These are phyloP conservation scores for Mactra quadrangularis DNA, from an alignment of 1,140 invertebrate species.

Conservation along the genomic window DNA sequence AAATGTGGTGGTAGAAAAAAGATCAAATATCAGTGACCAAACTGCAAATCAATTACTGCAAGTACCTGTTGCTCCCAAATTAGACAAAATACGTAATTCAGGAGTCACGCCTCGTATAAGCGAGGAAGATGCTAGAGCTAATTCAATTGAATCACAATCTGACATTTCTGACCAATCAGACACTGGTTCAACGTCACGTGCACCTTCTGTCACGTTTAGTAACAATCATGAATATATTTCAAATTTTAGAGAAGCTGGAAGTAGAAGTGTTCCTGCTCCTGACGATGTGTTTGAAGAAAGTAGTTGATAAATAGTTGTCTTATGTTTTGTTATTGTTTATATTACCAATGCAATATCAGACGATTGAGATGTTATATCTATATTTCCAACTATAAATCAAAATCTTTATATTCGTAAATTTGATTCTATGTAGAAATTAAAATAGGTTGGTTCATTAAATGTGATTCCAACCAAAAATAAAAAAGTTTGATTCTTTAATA, in stretches of 20 bases:
- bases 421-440: no score
- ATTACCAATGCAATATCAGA: no score
- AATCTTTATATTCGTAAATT: no score
- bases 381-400: no score
- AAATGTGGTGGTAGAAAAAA: neutral
- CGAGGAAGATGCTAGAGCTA: constrained; percentile 57
- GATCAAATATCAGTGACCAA: neutral
- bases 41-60: neutral
- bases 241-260: constrained; percentile 48
- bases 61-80: neutral
- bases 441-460: no score
- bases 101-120: constrained; percentile 27
- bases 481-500: no score
- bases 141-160: constrained; percentile 57
- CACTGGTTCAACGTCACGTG: constrained; percentile 30
- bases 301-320: constrained; percentile 30
- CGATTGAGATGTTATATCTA: no score
- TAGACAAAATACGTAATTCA: neutral
- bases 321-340: neutral
- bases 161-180: constrained; percentile 44
- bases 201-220: constrained; percentile 44
- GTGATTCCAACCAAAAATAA: no score
- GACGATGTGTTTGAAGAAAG: constrained; percentile 44
- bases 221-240: constrained; percentile 48
- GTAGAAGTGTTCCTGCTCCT: constrained; percentile 48